Conservation (phyloP, 1,140 invertebrate species). For the Cyclina sinensis region DNA sequence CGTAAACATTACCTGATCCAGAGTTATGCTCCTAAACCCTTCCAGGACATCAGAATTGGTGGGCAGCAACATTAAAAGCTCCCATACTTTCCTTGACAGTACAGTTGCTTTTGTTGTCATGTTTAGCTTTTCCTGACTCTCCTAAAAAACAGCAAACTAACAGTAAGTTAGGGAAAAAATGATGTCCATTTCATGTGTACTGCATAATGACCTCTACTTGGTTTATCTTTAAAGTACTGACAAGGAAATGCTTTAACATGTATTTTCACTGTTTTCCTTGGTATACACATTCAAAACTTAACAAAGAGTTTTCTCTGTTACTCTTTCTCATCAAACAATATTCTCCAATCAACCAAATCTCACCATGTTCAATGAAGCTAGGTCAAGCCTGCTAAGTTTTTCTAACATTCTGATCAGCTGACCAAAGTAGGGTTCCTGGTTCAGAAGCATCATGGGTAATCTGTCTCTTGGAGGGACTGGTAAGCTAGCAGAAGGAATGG, state of each 20-base stretch:
- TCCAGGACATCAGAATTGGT: slow-evolving; percentile 94
- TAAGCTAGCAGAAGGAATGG: slow-evolving; percentile 82
- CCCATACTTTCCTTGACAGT: slow-evolving; percentile 94
- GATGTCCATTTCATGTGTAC: no score
- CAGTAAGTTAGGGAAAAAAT: no score
- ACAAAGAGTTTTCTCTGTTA: no score
- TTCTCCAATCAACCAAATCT: slow-evolving; percentile 5
- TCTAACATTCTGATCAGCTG: slow-evolving; percentile 96
- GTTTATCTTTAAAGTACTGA: no score
- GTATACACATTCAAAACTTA: no score
- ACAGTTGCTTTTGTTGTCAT: slow-evolving; percentile 96
- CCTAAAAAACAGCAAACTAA: slow-evolving; percentile 85
- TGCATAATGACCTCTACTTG: no score
- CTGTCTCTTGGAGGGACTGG: slow-evolving; percentile 92
- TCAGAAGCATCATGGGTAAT: slow-evolving; percentile 93
- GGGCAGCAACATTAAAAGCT: slow-evolving; percentile 96
- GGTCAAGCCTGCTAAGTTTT: slow-evolving; percentile 91
- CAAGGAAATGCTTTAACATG: no score
- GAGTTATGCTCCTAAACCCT: slow-evolving; percentile 90
- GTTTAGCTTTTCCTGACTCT: slow-evolving; percentile 88
- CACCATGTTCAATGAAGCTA: slow-evolving; percentile 89
- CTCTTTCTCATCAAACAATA: no score
- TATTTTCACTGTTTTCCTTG: no score
- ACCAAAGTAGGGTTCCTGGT: slow-evolving; percentile 95
- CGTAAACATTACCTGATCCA: slow-evolving; percentile 65